Conservation (phyloP, 2,888 invertebrate genomes). For the Nephrotoma appendiculata region DNA sequence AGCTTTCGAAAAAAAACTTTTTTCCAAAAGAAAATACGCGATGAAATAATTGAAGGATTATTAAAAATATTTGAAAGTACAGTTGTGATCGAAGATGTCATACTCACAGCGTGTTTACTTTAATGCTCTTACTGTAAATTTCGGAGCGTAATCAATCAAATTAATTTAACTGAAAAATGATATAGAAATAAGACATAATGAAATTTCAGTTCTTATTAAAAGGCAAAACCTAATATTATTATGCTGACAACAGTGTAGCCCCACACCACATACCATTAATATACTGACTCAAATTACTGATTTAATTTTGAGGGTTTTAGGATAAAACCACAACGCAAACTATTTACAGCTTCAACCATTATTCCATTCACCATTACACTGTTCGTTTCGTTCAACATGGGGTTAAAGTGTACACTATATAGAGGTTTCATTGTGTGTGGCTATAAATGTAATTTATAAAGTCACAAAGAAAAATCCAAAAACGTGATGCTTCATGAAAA, state of each 20-base stretch:
- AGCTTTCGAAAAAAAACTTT: not conserved
- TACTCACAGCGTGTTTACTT: not conserved
- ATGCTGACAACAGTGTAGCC: not conserved
- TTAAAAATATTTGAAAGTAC: not conserved
- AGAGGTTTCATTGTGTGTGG: not conserved
- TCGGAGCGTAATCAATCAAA: not conserved
- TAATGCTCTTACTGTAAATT: not conserved
- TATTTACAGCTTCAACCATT: not conserved
- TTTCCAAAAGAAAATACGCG: not conserved
- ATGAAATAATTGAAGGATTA: not conserved
- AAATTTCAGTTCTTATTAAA: not conserved
- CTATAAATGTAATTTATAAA: not conserved
- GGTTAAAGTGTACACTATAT: not conserved
- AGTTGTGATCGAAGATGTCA: not conserved
- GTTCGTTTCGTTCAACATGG: not conserved
- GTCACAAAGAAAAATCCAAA: not conserved
- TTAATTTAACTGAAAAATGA: not conserved
- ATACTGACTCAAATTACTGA: not conserved
- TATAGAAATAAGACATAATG: not conserved
- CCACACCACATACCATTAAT: not conserved
- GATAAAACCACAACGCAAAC: not conserved
- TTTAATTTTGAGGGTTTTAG: not conserved
- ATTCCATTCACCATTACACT: not conserved
- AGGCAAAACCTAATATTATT: not conserved
- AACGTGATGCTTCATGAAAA: not conserved